These are phyloP conservation scores for Dione vanillae DNA, from an alignment of 2,888 invertebrate genomes.

Conservation along the genomic window DNA sequence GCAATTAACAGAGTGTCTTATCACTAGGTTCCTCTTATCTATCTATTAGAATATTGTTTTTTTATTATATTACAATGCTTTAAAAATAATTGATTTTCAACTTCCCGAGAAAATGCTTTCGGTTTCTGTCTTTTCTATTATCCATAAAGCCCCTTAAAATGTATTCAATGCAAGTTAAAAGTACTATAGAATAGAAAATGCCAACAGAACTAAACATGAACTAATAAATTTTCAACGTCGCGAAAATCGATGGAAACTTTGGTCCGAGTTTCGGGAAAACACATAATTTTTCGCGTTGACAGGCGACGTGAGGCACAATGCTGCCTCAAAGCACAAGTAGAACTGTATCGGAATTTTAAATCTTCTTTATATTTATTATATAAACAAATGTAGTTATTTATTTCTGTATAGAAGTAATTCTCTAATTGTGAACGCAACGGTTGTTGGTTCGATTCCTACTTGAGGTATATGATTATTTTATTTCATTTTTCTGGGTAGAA, in stretches of 20 bases:
- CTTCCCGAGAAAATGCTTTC: too few species aligned
- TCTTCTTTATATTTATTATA: not conserved
- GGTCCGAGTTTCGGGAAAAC: conserved; percentile 54
- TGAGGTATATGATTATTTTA: not conserved
- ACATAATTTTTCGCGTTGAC: conserved; percentile 58
- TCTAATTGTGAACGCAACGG: too few species aligned
- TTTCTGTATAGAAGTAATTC: too few species aligned
- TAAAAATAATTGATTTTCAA: too few species aligned
- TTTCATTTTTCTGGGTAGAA: not conserved
- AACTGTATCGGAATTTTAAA: conserved; percentile 5
- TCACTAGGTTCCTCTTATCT: too few species aligned
- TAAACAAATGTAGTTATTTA: not conserved
- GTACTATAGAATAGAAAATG: conserved; percentile 37
- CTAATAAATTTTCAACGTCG: conserved; percentile 52
- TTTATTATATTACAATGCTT: too few species aligned
- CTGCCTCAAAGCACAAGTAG: not conserved
- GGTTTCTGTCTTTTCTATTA: too few species aligned
- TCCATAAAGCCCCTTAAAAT: not conserved
- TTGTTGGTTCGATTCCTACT: not conserved
- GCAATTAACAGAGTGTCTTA: too few species aligned
- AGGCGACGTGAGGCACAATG: conserved; percentile 37
- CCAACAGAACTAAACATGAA: conserved; percentile 40
- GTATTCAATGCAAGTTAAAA: conserved; percentile 5
- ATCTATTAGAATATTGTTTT: too few species aligned
- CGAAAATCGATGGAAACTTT: conserved; percentile 52